Percentiles rank a stretch among this genome's conserved stretches.
Evolutionary conservation across 2,888 invertebrate species (phyloP).

Genomic region (Thereva nobilitata): DNA sequence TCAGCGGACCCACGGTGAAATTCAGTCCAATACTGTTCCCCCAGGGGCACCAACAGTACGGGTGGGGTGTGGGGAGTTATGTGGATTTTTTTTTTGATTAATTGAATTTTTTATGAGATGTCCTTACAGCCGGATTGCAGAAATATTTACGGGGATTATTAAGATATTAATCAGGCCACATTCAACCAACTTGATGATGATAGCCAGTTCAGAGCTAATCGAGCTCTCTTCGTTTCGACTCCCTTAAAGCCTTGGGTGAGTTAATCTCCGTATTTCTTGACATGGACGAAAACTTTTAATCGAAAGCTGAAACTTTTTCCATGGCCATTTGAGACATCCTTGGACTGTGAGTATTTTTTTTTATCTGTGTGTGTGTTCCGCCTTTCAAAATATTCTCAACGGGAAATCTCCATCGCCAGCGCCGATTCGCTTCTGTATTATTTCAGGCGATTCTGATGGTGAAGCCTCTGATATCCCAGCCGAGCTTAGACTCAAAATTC

Average conservation of each 20-base stretch:
- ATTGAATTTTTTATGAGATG: constrained; percentile 33
- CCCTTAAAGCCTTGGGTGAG: constrained; percentile 12
- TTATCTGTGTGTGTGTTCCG: neutral
- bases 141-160: constrained; percentile 32
- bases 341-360: neutral
- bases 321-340: constrained; percentile 7
- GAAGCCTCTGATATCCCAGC: constrained; percentile 26
- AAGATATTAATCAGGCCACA: constrained; percentile 24
- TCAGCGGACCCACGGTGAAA: constrained; percentile 9
- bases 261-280: constrained; percentile 19
- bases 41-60: neutral
- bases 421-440: constrained; percentile 8
- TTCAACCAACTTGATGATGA: constrained; percentile 26
- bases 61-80: constrained; percentile 1
- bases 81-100: constrained; percentile 26
- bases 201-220: constrained; percentile 17
- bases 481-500: constrained; percentile 30
- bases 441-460: constrained; percentile 8
- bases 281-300: constrained; percentile 31
- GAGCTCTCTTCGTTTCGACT: constrained; percentile 15
- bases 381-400: constrained; percentile 22
- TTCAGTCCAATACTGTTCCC: neutral
- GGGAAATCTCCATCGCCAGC: constrained; percentile 16
- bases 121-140: constrained; percentile 22
- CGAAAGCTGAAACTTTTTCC: constrained; percentile 33